Evolutionary conservation across 1,140 invertebrate genomes (phyloP).

Genomic region (Bombus pyrosoma): DNA sequence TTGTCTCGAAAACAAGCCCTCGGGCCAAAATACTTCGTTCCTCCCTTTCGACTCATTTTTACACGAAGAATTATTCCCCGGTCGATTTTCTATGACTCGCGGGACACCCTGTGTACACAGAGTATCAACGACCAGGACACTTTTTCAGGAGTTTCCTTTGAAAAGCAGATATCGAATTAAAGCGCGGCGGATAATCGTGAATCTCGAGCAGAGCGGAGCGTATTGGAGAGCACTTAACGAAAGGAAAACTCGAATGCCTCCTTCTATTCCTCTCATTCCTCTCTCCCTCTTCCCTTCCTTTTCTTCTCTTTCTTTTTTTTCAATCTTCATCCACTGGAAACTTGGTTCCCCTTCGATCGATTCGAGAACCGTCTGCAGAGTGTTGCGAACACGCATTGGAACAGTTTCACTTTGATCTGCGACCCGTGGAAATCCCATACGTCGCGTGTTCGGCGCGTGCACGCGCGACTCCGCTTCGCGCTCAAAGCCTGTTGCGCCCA

Average conservation of each 20-base stretch:
- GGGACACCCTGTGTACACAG: not conserved
- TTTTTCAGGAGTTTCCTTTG: not conserved
- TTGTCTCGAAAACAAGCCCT: too few species aligned
- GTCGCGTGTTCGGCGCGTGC: not conserved
- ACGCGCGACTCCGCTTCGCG: not conserved
- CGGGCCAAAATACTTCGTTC: too few species aligned
- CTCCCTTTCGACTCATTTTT: too few species aligned
- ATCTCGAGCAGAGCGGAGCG: conserved; percentile 7
- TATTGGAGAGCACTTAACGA: conserved; percentile 26
- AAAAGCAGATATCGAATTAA: conserved; percentile 14
- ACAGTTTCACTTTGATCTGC: conserved; percentile 67
- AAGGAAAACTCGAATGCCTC: conserved; percentile 30
- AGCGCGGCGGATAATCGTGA: conserved; percentile 6
- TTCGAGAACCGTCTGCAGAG: conserved; percentile 34
- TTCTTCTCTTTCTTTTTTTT: not conserved
- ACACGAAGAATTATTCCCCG: too few species aligned
- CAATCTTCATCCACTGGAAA: conserved; percentile 37
- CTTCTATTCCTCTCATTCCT: not conserved
- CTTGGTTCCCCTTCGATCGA: conserved; percentile 39
- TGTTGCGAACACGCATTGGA: conserved; percentile 49
- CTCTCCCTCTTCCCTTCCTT: not conserved
- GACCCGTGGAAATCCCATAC: conserved; percentile 66
- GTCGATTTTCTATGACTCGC: too few species aligned
- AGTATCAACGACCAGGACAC: not conserved
- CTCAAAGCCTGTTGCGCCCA: conserved; percentile 39